phyloP scores from a whole-genome alignment of 2,113 vertebrate species.

The Gymnobelideus leadbeateri region DNA sequence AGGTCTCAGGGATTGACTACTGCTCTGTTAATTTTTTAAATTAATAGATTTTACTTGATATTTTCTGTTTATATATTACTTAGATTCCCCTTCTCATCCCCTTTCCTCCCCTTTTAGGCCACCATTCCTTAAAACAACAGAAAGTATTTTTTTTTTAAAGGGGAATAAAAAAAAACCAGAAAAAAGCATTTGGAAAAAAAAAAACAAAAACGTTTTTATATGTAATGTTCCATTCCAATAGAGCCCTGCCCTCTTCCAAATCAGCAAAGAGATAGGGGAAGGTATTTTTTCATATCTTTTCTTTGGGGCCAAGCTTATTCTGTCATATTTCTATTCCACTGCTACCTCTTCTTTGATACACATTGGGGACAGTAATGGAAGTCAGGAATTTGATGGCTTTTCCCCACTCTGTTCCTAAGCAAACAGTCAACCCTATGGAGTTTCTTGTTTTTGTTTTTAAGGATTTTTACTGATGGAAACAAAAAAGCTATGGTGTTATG shows the following conservation, averaged over 20 bases:
- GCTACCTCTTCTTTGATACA: neutral
- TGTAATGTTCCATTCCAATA: neutral
- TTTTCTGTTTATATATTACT: neutral
- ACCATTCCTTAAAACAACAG: neutral
- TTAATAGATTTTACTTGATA: neutral
- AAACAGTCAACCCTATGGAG: neutral
- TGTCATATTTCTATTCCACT: neutral
- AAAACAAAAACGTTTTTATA: neutral
- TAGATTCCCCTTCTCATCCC: neutral
- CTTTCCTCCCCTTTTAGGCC: neutral
- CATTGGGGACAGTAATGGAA: neutral
- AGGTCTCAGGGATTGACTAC: no score
- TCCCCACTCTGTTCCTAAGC: neutral
- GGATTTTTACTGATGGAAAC: neutral
- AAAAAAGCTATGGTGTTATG: neutral
- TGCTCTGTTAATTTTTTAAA: no score
- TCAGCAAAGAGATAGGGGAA: neutral
- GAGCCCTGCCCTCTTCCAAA: neutral
- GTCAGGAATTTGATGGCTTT: neutral
- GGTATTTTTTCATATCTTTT: neutral
- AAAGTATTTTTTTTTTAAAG: neutral
- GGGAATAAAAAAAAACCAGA: neutral
- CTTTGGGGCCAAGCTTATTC: neutral
- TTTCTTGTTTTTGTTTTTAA: neutral
- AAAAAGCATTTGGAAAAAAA: neutral